A percentile compares a stretch with the other conserved stretches of the same genome.
Evolutionary conservation across 2,113 vertebrate genomes (phyloP).

Genomic region (Trichechus manatus): DNA sequence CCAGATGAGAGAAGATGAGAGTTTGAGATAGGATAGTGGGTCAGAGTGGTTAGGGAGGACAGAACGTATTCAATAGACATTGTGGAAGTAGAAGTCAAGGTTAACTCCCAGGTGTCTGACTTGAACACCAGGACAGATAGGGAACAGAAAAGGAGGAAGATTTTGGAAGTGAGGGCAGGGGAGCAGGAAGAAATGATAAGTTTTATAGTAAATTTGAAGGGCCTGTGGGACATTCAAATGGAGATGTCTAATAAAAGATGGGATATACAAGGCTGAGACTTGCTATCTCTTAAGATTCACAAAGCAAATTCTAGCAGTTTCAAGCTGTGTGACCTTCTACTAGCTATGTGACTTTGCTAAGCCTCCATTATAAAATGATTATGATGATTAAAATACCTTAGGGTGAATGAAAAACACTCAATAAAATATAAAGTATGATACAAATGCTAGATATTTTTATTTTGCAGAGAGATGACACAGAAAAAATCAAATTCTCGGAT

Average conservation of each 20-base stretch:
- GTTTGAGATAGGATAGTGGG: background rate
- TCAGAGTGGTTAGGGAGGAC: constrained; percentile 13
- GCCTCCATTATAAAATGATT: background rate
- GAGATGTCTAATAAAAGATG: constrained; percentile 7
- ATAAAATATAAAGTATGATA: constrained; percentile 15
- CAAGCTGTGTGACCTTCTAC: background rate
- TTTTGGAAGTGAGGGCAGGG: background rate
- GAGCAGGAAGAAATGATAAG: background rate
- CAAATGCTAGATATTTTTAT: constrained; percentile 5
- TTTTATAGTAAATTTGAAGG: constrained; percentile 6
- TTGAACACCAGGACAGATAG: background rate
- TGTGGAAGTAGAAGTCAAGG: constrained; percentile 18
- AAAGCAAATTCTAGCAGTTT: constrained; percentile 48
- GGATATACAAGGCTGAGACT: background rate
- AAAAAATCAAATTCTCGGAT: background rate
- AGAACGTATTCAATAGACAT: constrained; percentile 19
- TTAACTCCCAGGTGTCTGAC: background rate
- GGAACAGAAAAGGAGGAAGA: background rate
- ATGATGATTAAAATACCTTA: background rate
- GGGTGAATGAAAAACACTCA: background rate
- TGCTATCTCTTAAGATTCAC: background rate
- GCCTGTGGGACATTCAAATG: background rate
- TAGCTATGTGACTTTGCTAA: background rate
- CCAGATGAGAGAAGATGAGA: constrained; percentile 48
- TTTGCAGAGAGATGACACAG: background rate